These are phyloP conservation scores for Drosophila cardini DNA, from an alignment of 1,140 invertebrate species.

Conservation along the genomic window DNA sequence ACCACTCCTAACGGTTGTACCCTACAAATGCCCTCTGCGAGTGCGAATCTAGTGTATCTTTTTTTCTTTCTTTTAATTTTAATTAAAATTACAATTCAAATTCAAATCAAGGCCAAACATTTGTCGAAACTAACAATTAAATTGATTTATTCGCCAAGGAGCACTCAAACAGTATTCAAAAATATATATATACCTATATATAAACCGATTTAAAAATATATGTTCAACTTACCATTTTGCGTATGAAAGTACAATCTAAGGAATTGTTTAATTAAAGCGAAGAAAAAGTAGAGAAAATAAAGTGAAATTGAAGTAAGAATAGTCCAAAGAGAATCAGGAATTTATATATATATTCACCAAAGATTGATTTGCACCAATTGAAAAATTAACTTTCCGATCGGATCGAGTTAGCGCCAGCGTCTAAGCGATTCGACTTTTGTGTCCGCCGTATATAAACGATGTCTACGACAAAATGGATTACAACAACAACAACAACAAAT, in stretches of 20 bases:
- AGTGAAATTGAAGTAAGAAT: not conserved
- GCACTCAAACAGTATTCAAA: not conserved
- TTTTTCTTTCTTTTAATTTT: not conserved
- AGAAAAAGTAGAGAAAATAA: not conserved
- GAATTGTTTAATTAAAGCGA: not conserved
- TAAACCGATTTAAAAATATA: not conserved
- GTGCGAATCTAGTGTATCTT: conserved; percentile 11
- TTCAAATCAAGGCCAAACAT: conserved; percentile 43
- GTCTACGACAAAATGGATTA: conserved; percentile 40
- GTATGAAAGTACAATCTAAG: not conserved
- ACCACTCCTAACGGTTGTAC: conserved; percentile 8
- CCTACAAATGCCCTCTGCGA: conserved; percentile 59
- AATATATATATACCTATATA: no score
- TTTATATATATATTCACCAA: conserved; percentile 48
- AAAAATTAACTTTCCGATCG: conserved; percentile 63
- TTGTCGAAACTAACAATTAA: conserved; percentile 27
- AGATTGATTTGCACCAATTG: conserved; percentile 51
- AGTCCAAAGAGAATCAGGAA: conserved; percentile 13
- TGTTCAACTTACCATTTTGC: conserved; percentile 37
- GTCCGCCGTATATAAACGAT: conserved; percentile 34
- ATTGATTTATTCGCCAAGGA: conserved; percentile 31
- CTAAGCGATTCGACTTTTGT: conserved; percentile 43
- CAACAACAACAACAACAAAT: conserved; percentile 7
- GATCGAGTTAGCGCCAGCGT: conserved; percentile 65
- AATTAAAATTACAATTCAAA: conserved; percentile 9